Evolutionary conservation across 1,140 invertebrate species (phyloP).

Genomic region (Zaprionus inermis): DNA sequence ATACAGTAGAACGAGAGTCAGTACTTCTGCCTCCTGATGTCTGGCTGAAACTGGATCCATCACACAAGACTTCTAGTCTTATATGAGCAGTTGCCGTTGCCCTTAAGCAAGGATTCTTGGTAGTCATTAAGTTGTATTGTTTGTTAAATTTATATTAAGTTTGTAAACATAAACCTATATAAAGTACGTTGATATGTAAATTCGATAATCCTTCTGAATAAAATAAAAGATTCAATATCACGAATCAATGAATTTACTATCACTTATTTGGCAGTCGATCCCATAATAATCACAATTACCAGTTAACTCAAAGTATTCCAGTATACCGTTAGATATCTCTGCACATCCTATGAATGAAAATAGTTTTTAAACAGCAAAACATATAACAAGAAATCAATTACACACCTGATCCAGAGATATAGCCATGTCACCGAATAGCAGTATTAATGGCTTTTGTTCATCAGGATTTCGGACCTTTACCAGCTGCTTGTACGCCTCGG

Average conservation of each 20-base stretch:
- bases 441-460: neutral
- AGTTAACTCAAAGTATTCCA: neutral
- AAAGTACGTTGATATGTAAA: constrained; percentile 67
- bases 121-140: constrained; percentile 81
- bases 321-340: neutral
- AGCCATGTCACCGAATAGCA: neutral
- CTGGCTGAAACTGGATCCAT: constrained; percentile 13
- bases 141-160: constrained; percentile 66
- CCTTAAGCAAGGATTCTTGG: constrained; percentile 60
- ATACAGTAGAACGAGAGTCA: neutral
- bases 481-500: neutral
- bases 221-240: constrained; percentile 37
- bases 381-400: neutral
- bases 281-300: neutral
- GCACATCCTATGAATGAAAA: neutral
- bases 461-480: neutral
- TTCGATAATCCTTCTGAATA: constrained; percentile 59
- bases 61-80: constrained; percentile 31
- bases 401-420: neutral
- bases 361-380: no score
- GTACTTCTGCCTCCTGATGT: neutral
- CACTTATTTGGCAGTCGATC: no score
- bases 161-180: constrained; percentile 44
- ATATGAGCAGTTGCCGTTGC: constrained; percentile 57
- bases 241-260: neutral